A percentile compares a stretch with the other conserved stretches of the same genome.
phyloP scores from a whole-genome alignment of 2,113 vertebrate genomes.

The Sitta europaea region DNA sequence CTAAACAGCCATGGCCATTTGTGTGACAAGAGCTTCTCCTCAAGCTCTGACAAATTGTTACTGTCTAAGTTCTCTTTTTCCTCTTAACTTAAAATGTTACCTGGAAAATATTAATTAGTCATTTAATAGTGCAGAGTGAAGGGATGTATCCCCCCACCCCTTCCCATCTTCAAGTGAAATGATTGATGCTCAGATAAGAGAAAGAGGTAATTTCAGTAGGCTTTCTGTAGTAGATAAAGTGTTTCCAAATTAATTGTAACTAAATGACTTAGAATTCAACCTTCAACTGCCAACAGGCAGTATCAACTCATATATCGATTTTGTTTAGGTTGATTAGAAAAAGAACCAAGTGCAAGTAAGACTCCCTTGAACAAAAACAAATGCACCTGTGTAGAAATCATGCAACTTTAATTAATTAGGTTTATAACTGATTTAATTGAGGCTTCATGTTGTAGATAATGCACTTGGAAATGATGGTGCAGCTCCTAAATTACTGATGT shows the following conservation, averaged over 20 bases:
- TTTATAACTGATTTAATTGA: constrained; percentile 25
- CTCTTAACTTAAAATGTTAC: not conserved
- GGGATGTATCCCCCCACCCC: not conserved
- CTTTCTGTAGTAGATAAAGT: not conserved
- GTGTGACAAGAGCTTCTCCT: not conserved
- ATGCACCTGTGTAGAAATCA: not conserved
- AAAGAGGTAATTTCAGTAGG: not conserved
- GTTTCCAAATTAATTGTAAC: not conserved
- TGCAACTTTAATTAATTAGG: constrained; percentile 24
- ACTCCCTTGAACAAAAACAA: not conserved
- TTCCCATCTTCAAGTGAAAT: not conserved
- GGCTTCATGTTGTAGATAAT: not conserved
- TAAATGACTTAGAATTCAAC: not conserved
- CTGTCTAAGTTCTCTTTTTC: not conserved
- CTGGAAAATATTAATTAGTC: not conserved
- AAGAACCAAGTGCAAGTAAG: not conserved
- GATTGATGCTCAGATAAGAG: not conserved
- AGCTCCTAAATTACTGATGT: not conserved
- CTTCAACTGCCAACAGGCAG: not conserved
- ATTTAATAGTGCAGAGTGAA: not conserved
- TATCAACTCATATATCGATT: not conserved
- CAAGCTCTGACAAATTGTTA: not conserved
- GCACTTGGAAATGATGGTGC: not conserved
- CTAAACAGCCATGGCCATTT: not conserved
- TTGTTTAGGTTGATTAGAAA: constrained; percentile 18